Evolutionary conservation across 2,797 vertebrate genomes (phyloP).

Genomic region (Ctenosaura bakeri): DNA sequence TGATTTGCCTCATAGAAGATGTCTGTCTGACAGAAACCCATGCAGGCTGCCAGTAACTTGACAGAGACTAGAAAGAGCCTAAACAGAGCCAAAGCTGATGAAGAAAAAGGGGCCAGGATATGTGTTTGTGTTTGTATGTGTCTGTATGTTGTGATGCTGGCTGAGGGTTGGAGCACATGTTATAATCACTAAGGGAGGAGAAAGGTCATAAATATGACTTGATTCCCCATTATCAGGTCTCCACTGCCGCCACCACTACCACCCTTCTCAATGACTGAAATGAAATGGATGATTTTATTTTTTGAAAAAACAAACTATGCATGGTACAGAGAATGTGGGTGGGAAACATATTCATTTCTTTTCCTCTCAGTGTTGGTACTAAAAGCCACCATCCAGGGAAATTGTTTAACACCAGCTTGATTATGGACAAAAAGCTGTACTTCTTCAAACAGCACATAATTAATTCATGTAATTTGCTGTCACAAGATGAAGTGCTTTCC

Average conservation of each 20-base stretch:
- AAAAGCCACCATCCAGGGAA: background rate
- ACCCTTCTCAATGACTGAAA: background rate
- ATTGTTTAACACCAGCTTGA: background rate
- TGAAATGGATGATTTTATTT: background rate
- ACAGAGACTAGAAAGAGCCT: background rate
- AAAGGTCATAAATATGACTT: background rate
- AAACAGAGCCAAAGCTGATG: background rate
- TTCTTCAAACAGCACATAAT: background rate
- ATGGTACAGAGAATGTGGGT: background rate
- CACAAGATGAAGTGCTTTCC: background rate
- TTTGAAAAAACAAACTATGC: conserved; percentile 13
- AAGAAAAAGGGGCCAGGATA: background rate
- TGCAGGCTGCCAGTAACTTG: background rate
- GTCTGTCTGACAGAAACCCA: background rate
- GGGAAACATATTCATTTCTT: background rate
- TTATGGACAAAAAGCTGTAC: background rate
- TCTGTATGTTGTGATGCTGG: background rate
- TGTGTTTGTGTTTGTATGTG: too few species aligned
- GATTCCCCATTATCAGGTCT: background rate
- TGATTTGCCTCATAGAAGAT: conserved; percentile 32
- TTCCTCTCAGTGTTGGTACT: background rate
- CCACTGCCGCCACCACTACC: background rate
- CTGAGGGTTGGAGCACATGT: background rate
- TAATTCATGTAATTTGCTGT: background rate
- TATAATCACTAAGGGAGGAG: background rate